Percentiles rank a stretch among this genome's conserved stretches.
Evolutionary conservation across 2,797 vertebrate genomes (phyloP).

Genomic region (Sebastes ruberrimus): DNA sequence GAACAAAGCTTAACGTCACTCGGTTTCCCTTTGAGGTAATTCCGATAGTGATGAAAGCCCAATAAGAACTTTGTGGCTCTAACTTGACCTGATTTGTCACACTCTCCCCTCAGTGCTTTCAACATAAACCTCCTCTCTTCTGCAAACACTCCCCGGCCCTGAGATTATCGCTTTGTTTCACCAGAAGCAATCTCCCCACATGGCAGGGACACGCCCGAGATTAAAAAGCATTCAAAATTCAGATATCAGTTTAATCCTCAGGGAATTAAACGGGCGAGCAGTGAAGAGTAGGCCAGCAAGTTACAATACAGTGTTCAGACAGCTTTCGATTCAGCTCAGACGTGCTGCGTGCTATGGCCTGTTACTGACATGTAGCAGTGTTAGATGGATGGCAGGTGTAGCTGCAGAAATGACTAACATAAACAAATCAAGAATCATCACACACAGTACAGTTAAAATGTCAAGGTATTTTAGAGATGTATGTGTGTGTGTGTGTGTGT

Average conservation of each 20-base stretch:
- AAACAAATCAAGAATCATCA: background rate
- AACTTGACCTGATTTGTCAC: background rate
- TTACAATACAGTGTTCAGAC: background rate
- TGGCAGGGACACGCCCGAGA: conserved; percentile 22
- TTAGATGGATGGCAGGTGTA: background rate
- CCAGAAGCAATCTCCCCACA: conserved; percentile 16
- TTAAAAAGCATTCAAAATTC: conserved; percentile 39
- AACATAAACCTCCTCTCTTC: background rate
- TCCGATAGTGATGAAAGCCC: background rate
- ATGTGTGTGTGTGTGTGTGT: background rate
- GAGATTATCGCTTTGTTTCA: conserved; percentile 10
- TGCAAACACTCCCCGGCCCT: background rate
- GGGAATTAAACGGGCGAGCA: conserved; percentile 29
- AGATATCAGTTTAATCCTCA: conserved; percentile 53
- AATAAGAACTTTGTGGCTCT: background rate
- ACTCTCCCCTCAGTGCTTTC: background rate
- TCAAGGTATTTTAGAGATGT: background rate
- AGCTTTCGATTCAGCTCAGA: background rate
- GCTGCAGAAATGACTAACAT: background rate
- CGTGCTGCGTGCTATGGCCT: background rate
- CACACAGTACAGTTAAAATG: background rate
- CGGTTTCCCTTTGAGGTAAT: background rate
- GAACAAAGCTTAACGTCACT: background rate
- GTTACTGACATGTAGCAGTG: background rate
- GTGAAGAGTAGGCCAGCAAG: background rate